Conservation (phyloP, 2,888 invertebrate species). For the Pristionchus japonicus region DNA sequence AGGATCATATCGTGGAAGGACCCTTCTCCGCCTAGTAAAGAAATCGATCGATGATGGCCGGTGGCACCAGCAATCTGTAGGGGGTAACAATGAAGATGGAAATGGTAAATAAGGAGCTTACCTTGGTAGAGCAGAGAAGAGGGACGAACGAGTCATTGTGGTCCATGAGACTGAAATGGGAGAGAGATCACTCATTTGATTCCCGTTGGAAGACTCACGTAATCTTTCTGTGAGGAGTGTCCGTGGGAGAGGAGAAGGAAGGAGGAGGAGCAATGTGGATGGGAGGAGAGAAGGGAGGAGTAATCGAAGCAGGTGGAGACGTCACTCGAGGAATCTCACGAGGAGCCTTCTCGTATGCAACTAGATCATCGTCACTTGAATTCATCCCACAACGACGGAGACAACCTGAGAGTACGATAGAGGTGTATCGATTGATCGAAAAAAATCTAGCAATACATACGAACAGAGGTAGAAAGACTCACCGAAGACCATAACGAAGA, state of each 20-base stretch:
- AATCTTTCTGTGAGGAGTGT: neutral
- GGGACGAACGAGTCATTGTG: slow-evolving; percentile 2
- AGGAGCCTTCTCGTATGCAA: slow-evolving; percentile 11
- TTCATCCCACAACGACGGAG: slow-evolving; percentile 34
- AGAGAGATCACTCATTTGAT: neutral
- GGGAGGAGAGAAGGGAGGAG: neutral
- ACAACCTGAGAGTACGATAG: slow-evolving; percentile 22
- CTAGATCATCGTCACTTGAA: slow-evolving; percentile 3
- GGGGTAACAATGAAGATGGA: neutral
- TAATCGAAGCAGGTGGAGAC: too few species aligned
- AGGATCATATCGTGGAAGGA: neutral
- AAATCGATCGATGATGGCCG: slow-evolving; percentile 7
- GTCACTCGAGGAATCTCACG: neutral
- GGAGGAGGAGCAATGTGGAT: neutral
- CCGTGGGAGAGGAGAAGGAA: neutral
- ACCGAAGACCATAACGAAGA: slow-evolving; percentile 14
- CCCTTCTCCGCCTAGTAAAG: neutral
- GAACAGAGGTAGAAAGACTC: neutral
- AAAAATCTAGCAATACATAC: neutral
- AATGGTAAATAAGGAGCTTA: neutral
- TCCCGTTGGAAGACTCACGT: neutral
- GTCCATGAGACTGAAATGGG: neutral
- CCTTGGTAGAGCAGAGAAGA: slow-evolving; percentile 28
- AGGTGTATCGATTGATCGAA: neutral
- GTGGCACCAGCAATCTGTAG: neutral